Conservation (phyloP, 2,797 vertebrate genomes). For the Erithacus rubecula region DNA sequence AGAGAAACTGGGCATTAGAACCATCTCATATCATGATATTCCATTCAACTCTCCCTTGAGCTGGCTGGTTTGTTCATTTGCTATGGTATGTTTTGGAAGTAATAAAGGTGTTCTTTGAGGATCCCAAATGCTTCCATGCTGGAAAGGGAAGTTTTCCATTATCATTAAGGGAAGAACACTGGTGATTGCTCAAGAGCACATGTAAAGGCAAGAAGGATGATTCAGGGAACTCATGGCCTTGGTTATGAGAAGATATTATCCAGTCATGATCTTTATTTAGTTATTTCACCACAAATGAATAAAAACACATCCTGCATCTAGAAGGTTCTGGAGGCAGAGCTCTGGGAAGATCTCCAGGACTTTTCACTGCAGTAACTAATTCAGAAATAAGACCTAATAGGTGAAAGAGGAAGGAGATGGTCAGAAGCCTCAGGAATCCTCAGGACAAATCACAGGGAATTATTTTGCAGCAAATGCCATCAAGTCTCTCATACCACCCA, state of each 20-base stretch:
- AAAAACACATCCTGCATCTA: neutral
- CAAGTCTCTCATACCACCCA: neutral
- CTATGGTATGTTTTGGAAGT: neutral
- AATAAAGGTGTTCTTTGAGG: neutral
- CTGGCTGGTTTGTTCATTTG: neutral
- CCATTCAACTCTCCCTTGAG: neutral
- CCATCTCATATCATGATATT: neutral
- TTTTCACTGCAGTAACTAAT: neutral
- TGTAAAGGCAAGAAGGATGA: neutral
- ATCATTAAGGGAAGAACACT: neutral
- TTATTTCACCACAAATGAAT: neutral
- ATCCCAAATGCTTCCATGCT: neutral
- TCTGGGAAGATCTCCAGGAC: neutral
- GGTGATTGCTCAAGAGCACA: fast-evolving
- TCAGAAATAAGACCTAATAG: neutral
- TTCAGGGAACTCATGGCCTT: neutral
- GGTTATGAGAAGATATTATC: neutral
- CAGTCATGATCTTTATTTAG: neutral
- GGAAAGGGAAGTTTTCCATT: neutral
- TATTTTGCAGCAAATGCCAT: neutral
- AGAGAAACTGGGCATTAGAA: neutral
- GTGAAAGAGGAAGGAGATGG: neutral
- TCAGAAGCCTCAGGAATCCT: neutral
- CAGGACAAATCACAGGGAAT: neutral
- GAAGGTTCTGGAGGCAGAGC: neutral